A percentile compares a stretch with the other conserved stretches of the same genome.
Evolutionary conservation across 2,797 vertebrate genomes (phyloP).

Genomic region (Danio jaintianensis): DNA sequence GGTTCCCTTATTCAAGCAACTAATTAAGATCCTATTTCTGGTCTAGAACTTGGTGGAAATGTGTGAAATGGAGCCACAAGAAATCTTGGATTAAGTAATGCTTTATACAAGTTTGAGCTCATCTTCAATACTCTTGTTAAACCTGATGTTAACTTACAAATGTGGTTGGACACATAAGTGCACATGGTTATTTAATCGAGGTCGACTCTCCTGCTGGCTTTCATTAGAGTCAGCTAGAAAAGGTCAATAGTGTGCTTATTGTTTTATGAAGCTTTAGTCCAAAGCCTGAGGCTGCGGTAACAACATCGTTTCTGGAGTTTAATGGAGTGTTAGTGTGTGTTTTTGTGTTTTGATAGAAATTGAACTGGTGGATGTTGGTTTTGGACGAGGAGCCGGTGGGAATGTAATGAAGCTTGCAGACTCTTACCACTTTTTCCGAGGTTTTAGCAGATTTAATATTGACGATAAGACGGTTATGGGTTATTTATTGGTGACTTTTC

Average conservation of each 20-base stretch:
- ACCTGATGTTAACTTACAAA: neutral
- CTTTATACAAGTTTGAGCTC: neutral
- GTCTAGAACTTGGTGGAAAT: neutral
- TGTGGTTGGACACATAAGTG: neutral
- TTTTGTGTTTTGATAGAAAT: constrained; percentile 32
- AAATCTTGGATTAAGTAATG: neutral
- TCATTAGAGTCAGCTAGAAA: constrained; percentile 22
- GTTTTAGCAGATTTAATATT: neutral
- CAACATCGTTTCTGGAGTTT: neutral
- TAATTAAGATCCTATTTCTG: neutral
- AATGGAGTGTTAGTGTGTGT: constrained; percentile 19
- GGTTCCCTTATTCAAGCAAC: no score
- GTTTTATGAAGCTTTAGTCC: constrained; percentile 12
- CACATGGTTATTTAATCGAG: constrained; percentile 5
- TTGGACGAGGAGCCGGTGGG: neutral
- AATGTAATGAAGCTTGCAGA: neutral
- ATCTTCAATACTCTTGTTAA: neutral
- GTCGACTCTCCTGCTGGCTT: neutral
- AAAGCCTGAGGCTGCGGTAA: constrained; percentile 1
- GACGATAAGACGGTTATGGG: constrained; percentile 19
- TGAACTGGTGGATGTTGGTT: constrained; percentile 7
- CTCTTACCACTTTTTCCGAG: neutral
- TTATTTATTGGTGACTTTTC: constrained; percentile 39
- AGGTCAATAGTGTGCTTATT: constrained; percentile 33
- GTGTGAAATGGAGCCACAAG: no score